Evolutionary conservation across 2,888 invertebrate genomes (phyloP).

Genomic region (Epistrophella euchroma): DNA sequence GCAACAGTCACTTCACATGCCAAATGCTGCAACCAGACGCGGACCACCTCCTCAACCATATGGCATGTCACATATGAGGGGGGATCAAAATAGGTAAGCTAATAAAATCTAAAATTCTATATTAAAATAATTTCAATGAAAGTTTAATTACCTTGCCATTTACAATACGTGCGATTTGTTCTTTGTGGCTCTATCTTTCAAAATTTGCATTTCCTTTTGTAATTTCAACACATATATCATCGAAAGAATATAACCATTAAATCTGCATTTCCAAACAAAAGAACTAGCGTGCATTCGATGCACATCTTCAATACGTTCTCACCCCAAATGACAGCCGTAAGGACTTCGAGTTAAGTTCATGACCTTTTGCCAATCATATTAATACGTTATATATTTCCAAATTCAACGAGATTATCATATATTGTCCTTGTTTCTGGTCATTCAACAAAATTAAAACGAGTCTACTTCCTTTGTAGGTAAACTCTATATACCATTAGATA

Average conservation of each 20-base stretch:
- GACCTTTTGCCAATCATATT: conserved; percentile 71
- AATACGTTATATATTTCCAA: conserved; percentile 58
- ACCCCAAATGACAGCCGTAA: conserved; percentile 59
- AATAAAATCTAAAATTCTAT: not conserved
- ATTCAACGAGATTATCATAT: conserved; percentile 67
- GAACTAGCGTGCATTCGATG: conserved; percentile 49
- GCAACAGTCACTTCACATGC: conserved; percentile 60
- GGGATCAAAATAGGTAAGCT: conserved; percentile 65
- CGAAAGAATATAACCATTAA: conserved; percentile 34
- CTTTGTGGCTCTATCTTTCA: not conserved
- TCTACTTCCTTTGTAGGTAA: conserved; percentile 26
- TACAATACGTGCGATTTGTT: not conserved
- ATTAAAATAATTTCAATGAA: not conserved
- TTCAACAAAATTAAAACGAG: conserved; percentile 68
- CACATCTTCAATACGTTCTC: conserved; percentile 53
- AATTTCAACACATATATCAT: conserved; percentile 46
- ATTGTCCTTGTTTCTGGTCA: conserved; percentile 71
- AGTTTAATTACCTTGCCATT: not conserved
- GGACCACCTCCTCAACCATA: conserved; percentile 66
- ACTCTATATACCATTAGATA: not conserved
- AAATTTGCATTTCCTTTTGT: not conserved
- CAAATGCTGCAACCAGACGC: conserved; percentile 37
- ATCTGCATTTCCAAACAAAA: conserved; percentile 4
- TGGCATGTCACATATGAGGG: conserved; percentile 55
- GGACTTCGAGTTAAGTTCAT: conserved; percentile 54